Evolutionary conservation across 2,797 vertebrate genomes (phyloP).

Genomic region (Eulemur rubriventer): DNA sequence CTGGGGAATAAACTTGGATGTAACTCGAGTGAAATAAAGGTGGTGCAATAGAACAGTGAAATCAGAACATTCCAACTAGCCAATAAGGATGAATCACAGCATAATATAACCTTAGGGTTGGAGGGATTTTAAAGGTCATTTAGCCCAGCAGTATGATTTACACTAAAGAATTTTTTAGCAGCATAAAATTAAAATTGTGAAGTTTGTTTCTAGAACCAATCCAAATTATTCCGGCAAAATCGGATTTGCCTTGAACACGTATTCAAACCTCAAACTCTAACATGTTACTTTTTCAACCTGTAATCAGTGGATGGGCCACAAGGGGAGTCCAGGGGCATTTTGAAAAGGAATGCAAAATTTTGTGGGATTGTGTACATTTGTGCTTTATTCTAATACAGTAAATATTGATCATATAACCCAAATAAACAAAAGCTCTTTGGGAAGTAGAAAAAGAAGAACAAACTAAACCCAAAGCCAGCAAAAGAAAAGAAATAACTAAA

Average conservation of each 20-base stretch:
- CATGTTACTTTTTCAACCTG: not conserved
- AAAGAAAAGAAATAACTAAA: not conserved
- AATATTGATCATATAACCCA: not conserved
- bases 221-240: slow-evolving; percentile 39
- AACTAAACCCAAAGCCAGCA: not conserved
- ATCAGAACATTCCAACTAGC: slow-evolving; percentile 24
- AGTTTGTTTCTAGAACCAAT: slow-evolving; percentile 6
- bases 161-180: slow-evolving; percentile 17
- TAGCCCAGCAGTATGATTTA: slow-evolving; percentile 55
- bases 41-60: slow-evolving; percentile 44
- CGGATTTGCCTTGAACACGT: not conserved
- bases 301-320: not conserved
- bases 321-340: not conserved
- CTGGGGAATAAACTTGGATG: slow-evolving; percentile 50
- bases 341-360: not conserved
- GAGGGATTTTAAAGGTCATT: slow-evolving; percentile 66
- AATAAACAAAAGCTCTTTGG: not conserved
- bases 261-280: not conserved
- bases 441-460: not conserved
- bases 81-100: slow-evolving; percentile 66
- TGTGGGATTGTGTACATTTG: not conserved
- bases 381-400: not conserved
- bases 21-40: slow-evolving; percentile 16
- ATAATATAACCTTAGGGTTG: slow-evolving; percentile 13
- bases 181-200: not conserved